A percentile compares a stretch with the other conserved stretches of the same genome.
These are phyloP conservation scores for Struthio camelus DNA, from an alignment of 2,113 vertebrate species.

Conservation along the genomic window DNA sequence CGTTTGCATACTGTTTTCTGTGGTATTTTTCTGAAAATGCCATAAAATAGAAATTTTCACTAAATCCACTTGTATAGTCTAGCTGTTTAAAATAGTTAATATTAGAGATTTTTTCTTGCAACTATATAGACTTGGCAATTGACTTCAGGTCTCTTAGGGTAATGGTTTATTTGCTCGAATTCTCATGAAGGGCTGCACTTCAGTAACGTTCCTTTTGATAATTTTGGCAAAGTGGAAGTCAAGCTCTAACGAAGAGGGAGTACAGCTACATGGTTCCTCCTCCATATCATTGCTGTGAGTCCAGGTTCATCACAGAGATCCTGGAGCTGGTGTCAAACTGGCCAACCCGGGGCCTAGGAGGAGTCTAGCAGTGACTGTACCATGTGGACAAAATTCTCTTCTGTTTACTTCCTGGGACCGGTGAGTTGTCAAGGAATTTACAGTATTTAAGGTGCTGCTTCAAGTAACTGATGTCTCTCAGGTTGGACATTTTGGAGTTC, in stretches of 20 bases:
- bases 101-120: slow-evolving; percentile 35
- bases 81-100: slow-evolving; percentile 37
- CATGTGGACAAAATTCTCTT: not conserved
- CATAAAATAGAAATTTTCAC: not conserved
- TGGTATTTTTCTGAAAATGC: not conserved
- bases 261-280: not conserved
- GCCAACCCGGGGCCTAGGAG: not conserved
- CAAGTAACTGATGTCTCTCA: not conserved
- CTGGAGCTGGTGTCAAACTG: not conserved
- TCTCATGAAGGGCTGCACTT: not conserved
- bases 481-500: not conserved
- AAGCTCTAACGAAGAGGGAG: not conserved
- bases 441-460: not conserved
- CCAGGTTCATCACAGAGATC: not conserved
- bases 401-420: not conserved
- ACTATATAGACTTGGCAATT: not conserved
- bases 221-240: not conserved
- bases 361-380: not conserved
- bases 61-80: slow-evolving; percentile 2
- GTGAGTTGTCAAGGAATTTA: not conserved
- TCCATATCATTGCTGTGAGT: not conserved
- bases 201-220: not conserved
- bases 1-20: not conserved
- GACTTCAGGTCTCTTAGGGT: not conserved
- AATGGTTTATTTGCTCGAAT: not conserved